phyloP scores from a whole-genome alignment of 2,888 invertebrate genomes.

The Cyclophora punctaria region DNA sequence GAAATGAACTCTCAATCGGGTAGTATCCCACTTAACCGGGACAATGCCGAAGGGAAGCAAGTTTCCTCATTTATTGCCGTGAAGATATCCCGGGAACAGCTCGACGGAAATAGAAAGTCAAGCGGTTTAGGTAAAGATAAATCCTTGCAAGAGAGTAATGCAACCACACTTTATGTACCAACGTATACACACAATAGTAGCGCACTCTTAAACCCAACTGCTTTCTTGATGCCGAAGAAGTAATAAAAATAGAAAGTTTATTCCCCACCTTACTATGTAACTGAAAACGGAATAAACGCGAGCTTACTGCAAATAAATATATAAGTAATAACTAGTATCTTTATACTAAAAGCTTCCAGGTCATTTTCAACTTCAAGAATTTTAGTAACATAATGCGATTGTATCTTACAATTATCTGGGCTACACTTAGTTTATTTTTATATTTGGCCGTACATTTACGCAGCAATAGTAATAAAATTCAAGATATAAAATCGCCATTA shows the following conservation, averaged over 20 bases:
- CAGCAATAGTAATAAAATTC: too few relatives aligned
- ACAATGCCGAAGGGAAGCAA: conserved; percentile 48
- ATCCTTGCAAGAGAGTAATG: conserved; percentile 30
- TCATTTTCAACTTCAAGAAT: too few relatives aligned
- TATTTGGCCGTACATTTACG: too few relatives aligned
- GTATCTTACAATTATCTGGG: too few relatives aligned
- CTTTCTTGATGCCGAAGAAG: conserved; percentile 11
- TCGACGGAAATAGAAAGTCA: conserved; percentile 63
- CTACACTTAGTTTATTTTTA: too few relatives aligned
- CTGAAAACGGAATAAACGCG: background rate
- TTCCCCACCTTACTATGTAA: conserved; percentile 12
- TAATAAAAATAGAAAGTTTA: conserved; percentile 16
- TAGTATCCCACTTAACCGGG: conserved; percentile 38
- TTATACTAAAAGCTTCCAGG: too few relatives aligned
- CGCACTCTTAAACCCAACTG: conserved; percentile 7
- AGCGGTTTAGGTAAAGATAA: conserved; percentile 50
- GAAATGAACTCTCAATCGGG: conserved; percentile 31
- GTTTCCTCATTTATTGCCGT: conserved; percentile 54
- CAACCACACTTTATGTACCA: conserved; percentile 16
- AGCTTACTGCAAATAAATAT: conserved; percentile 3
- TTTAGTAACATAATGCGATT: too few relatives aligned
- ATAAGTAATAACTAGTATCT: background rate
- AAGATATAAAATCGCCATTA: too few relatives aligned
- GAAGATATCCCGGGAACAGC: conserved; percentile 42
- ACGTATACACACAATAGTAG: conserved; percentile 4